Conservation (phyloP, 1,140 invertebrate genomes). For the Radopholus similis region DNA sequence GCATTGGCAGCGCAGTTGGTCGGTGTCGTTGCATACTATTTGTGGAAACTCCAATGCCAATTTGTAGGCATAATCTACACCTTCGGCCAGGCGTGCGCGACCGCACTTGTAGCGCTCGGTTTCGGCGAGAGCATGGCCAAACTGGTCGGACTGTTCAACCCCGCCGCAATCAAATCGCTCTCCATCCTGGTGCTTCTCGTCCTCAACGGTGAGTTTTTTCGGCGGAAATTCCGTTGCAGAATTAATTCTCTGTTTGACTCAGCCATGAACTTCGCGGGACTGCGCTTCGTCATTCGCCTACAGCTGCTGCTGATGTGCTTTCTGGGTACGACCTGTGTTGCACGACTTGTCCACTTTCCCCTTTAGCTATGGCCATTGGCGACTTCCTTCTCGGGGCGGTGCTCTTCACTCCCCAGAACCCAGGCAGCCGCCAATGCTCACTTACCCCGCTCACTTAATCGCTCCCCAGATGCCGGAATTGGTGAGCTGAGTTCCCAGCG, state of each 20-base stretch:
- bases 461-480: slow-evolving; percentile 73
- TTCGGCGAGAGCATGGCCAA: slow-evolving; percentile 90
- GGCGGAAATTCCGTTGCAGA: not conserved
- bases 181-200: slow-evolving; percentile 76
- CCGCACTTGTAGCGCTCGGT: slow-evolving; percentile 85
- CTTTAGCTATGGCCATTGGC: slow-evolving; percentile 76
- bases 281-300: slow-evolving; percentile 86
- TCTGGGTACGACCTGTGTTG: too few relatives aligned
- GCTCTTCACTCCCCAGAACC: slow-evolving; percentile 63
- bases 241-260: slow-evolving; percentile 31
- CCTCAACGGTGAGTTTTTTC: slow-evolving; percentile 65
- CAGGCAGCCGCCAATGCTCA: slow-evolving; percentile 60
- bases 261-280: slow-evolving; percentile 82
- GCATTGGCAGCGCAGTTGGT: slow-evolving; percentile 85
- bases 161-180: slow-evolving; percentile 71
- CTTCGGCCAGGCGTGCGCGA: slow-evolving; percentile 91
- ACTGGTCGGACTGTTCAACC: slow-evolving; percentile 70
- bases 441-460: slow-evolving; percentile 52
- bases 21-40: too few relatives aligned
- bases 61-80: slow-evolving; percentile 86
- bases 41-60: too few relatives aligned
- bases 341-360: too few relatives aligned
- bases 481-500: slow-evolving; percentile 77
- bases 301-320: slow-evolving; percentile 79
- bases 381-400: slow-evolving; percentile 86